Percentiles rank a stretch among this genome's conserved stretches.
Evolutionary conservation across 1,140 invertebrate species (phyloP).

Genomic region (Saccostrea cuccullata): DNA sequence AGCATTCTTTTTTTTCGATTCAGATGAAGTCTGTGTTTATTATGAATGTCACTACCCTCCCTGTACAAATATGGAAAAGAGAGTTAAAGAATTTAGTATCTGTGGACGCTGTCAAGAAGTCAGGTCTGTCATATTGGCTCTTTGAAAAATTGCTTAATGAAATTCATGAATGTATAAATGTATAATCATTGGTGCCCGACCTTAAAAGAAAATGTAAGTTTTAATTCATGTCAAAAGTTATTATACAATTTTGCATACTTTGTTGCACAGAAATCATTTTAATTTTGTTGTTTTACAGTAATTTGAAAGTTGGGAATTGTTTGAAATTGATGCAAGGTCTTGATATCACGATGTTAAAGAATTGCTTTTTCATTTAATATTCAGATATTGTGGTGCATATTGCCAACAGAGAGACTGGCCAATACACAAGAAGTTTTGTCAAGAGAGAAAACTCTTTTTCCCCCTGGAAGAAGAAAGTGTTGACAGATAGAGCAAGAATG

Average conservation of each 20-base stretch:
- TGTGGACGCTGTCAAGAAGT: conserved; percentile 81
- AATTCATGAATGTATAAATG: too few relatives aligned
- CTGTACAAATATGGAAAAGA: conserved; percentile 81
- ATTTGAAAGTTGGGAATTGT: too few relatives aligned
- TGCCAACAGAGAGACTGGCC: conserved; percentile 82
- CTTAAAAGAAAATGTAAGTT: too few relatives aligned
- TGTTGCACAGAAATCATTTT: too few relatives aligned
- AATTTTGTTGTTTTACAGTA: too few relatives aligned
- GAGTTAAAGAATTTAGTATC: conserved; percentile 82
- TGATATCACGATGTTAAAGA: too few relatives aligned
- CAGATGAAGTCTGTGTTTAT: conserved; percentile 78
- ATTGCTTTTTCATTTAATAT: too few relatives aligned
- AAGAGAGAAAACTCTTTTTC: conserved; percentile 70
- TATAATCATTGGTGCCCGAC: too few relatives aligned
- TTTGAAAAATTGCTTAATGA: too few relatives aligned
- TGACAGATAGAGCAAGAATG: not conserved
- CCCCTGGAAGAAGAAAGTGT: conserved; percentile 37
- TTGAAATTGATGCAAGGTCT: too few relatives aligned
- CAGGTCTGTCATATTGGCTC: conserved; percentile 60
- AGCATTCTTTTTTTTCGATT: not conserved
- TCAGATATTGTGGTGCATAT: conserved; percentile 80
- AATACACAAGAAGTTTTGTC: conserved; percentile 79
- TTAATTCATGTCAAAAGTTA: too few relatives aligned
- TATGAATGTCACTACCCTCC: conserved; percentile 83
- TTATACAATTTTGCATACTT: too few relatives aligned